Conservation (phyloP, 2,888 invertebrate genomes). For the Cristatella mucedo region DNA sequence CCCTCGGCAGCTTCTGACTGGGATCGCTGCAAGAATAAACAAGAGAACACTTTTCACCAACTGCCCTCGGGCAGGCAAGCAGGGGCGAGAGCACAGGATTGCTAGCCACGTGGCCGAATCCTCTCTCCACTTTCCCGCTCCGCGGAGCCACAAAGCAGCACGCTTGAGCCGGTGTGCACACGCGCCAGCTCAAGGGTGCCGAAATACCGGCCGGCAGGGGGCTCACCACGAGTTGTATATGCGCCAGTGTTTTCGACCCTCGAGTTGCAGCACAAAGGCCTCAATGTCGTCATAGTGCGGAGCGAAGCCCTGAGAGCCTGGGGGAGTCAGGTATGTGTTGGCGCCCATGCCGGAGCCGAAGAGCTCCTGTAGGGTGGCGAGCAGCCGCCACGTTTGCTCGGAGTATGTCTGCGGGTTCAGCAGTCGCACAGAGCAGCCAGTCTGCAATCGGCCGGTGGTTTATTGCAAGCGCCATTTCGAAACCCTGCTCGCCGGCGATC, state of each 20-base stretch:
- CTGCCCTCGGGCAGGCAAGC: too few relatives aligned
- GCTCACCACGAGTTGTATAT: too few relatives aligned
- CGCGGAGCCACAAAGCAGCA: too few relatives aligned
- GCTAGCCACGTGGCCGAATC: too few relatives aligned
- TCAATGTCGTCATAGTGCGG: constrained; percentile 98
- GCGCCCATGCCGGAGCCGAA: constrained; percentile 87
- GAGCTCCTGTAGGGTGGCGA: constrained; percentile 67
- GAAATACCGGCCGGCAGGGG: too few relatives aligned
- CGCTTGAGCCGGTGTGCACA: too few relatives aligned
- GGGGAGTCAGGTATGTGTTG: constrained; percentile 83
- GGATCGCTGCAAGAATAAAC: constrained; percentile 20
- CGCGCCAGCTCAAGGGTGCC: too few relatives aligned
- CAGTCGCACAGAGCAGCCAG: constrained; percentile 73
- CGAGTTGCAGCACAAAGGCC: constrained; percentile 86
- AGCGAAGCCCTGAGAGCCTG: constrained; percentile 89
- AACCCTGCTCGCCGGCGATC: neutral
- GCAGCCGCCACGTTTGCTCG: constrained; percentile 44
- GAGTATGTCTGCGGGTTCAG: constrained; percentile 77
- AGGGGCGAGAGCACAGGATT: too few relatives aligned
- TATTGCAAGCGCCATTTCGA: neutral
- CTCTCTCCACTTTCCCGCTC: too few relatives aligned
- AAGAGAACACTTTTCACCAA: too few relatives aligned
- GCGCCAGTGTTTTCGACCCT: constrained; percentile 86
- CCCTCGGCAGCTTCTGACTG: constrained; percentile 55
- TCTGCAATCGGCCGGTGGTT: constrained; percentile 42